Base-by-base conservation (phyloP, 2,888 invertebrate species). In the Drepana falcataria region DNA sequence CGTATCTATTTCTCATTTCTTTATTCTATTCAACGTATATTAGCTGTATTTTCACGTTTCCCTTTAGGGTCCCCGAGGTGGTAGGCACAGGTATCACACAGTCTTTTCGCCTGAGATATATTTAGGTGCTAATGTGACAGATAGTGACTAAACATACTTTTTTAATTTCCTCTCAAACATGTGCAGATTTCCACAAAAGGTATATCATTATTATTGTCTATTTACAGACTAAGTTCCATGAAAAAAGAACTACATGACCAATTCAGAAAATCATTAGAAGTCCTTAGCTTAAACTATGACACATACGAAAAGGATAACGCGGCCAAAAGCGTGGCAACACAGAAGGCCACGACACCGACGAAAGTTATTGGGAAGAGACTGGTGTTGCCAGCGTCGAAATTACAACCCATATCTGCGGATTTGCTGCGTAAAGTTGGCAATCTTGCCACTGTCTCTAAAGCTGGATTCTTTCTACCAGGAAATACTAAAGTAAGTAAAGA, bases 361-460 rank as follows among this genome's bases (percentile, higher is more conserved):
- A 47, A 51, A 35, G 44, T 37, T 0, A 0, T 55, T 2, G 56
- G 63, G 0, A 81, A 75, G 48, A 79, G 73, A 34, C 3, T 85
- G 2, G 84, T 89, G 47, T 62, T 90, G 54, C 85, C 89, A n/a
- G 86, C 86, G 0, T 87, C 89, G 0, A 90, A 90, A 56, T 57
- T 91, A 5, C 82, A 83, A 33, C 87, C 91, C 0, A 52, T 91
- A 44, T 87, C 91, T 0, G 73, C 88, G 0, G 82, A 85, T 55
- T 84, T 81, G 41, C 69, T 85, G 4, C 62, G 87, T 0, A 79
- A 81, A 57, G 64, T 79, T 1, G 76, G 69, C 0, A 79, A 75
- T 9, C 55, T 79, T 4, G 60, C 68, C 0, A 53, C 65, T 0
- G 53, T 65, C 0, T 49, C 63, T 1, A 65, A 66, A 37, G 37